Evolutionary conservation across 2,113 vertebrate genomes (phyloP), one percentile per base, ranked within the genome.

Genomic region (Pterocles orientalis): DNA sequence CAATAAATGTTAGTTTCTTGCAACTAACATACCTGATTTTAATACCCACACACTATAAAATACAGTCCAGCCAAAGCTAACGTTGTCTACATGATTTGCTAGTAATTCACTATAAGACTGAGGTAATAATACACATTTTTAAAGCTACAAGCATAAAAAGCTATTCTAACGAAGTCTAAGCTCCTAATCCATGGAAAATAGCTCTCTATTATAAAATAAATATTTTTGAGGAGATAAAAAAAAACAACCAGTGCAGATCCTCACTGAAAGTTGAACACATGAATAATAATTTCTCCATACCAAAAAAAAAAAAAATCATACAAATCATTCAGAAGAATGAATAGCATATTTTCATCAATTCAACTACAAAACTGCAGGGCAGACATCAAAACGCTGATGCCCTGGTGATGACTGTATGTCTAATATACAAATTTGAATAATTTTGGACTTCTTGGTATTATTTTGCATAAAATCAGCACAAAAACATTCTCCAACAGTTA

Each of bases 381-480:
- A 87, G 36, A 36, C 25, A 23, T 18, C 8, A 85, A 73, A 92
- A 77, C 57, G 1, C 43, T 60, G 11, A 66, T 71, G 36, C 48
- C 26, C 64, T 71, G 28, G 12, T 29, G 36, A 51, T 39, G 21
- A 28, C 1, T 0, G 0, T 29, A 25, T 5, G 18, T 58, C 31
- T 34, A 60, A 60, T 47, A 76, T 56, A 71, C 9, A 82, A 1
- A 3, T 79, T 16, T 4, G 10, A 45, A 48, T 57, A 5, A 21
- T 48, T 64, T 45, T 18, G 19, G 12, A 70, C 9, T 47, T 81
- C 54, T 65, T 51, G 10, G 7, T 31, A 12, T 19, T n/a, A 12
- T 8, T 75, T 83, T 79, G 15, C 12, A 5, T 58, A 50, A 47
- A 0, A 73, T 19, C 29, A 86, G 26, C 41, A 83, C 11, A 34